Evolutionary conservation across 2,797 vertebrate species (phyloP).

Genomic region (Kryptolebias ocellatus): DNA sequence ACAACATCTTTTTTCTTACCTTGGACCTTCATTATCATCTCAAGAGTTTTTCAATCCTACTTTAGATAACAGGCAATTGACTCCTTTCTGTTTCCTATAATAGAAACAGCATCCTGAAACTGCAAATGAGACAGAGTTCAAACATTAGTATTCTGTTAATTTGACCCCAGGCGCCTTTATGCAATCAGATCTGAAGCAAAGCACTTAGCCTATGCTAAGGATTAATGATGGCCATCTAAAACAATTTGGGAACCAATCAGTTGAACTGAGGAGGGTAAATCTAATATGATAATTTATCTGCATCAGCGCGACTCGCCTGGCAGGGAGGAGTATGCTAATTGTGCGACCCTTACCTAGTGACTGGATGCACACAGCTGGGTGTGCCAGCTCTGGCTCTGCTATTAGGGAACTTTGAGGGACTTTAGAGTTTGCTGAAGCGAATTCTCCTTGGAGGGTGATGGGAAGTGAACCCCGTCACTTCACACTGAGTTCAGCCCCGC

Average conservation of each 20-base stretch:
- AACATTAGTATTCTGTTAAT: constrained; percentile 89
- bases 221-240: constrained; percentile 99
- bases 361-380: constrained; percentile 93
- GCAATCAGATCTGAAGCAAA: constrained; percentile 95
- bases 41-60: constrained; percentile 70
- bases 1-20: constrained; percentile 55
- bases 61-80: constrained; percentile 80
- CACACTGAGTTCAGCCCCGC: constrained; percentile 94
- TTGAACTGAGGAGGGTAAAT: constrained; percentile 99
- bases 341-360: constrained; percentile 96
- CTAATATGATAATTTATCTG: constrained; percentile 99
- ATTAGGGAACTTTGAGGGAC: constrained; percentile 99
- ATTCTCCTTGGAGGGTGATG: constrained; percentile 92
- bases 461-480: constrained; percentile 89
- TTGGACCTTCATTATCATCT: constrained; percentile 82
- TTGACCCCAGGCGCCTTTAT: constrained; percentile 89
- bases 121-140: constrained; percentile 82
- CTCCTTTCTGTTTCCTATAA: constrained; percentile 74
- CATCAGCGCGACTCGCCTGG: constrained; percentile 92
- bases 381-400: constrained; percentile 90
- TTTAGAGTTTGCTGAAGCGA: constrained; percentile 92
- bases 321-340: constrained; percentile 98
- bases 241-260: constrained; percentile 99
- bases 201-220: constrained; percentile 96
- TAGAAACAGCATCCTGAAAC: constrained; percentile 78